A percentile compares a stretch with the other conserved stretches of the same genome.
phyloP scores from a whole-genome alignment of 2,888 invertebrate species.

The Cynaeus angustus region DNA sequence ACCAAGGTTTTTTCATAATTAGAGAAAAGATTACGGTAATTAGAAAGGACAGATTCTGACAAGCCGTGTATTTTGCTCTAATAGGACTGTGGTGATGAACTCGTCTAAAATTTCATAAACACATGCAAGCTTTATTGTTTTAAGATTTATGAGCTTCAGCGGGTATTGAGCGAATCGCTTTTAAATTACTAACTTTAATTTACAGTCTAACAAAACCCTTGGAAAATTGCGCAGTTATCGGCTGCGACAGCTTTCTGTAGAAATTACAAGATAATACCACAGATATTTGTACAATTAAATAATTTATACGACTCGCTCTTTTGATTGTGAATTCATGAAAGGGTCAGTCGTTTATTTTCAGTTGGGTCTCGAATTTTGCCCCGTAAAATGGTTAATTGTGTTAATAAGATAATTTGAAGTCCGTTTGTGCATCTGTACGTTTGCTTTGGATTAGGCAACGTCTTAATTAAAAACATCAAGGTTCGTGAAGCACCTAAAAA shows the following conservation, averaged over 20 bases:
- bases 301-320: neutral
- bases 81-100: no score
- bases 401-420: slow-evolving; percentile 39
- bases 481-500: slow-evolving; percentile 38
- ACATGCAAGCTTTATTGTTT: no score
- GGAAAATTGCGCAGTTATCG: no score
- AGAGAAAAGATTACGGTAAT: slow-evolving; percentile 27
- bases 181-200: no score
- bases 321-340: slow-evolving; percentile 32
- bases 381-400: slow-evolving; percentile 32
- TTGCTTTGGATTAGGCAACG: slow-evolving; percentile 35
- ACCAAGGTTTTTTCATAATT: slow-evolving; percentile 25
- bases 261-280: neutral
- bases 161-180: no score
- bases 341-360: neutral
- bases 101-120: no score
- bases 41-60: slow-evolving; percentile 26
- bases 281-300: neutral
- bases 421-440: slow-evolving; percentile 37
- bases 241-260: no score
- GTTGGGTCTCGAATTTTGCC: neutral
- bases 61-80: slow-evolving; percentile 19
- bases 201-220: no score
- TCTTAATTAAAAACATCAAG: slow-evolving; percentile 42
- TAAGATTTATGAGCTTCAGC: no score